phyloP scores from a whole-genome alignment of 2,888 invertebrate genomes.

The Hirtodrosophila alboralis region DNA sequence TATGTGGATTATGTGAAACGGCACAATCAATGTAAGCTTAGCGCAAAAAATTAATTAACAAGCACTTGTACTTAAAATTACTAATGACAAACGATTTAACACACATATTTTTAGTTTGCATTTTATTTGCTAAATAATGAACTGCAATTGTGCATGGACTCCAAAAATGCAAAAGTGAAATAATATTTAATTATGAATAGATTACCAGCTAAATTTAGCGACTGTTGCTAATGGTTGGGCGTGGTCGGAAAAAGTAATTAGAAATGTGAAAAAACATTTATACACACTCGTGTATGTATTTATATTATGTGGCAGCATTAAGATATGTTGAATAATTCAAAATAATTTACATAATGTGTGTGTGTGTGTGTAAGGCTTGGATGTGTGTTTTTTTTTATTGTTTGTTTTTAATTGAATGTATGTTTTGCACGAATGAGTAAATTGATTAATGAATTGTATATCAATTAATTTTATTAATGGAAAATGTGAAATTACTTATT shows the following conservation, averaged over 20 bases:
- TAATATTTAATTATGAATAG: slow-evolving; percentile 68
- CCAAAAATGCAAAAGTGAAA: slow-evolving; percentile 28
- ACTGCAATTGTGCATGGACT: slow-evolving; percentile 14
- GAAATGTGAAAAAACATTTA: slow-evolving; percentile 15
- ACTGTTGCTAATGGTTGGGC: slow-evolving; percentile 19
- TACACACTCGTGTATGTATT: neutral
- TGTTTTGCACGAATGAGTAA: slow-evolving; percentile 4
- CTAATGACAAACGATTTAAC: slow-evolving; percentile 11
- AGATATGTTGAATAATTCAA: slow-evolving; percentile 47
- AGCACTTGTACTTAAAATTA: neutral
- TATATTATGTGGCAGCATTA: neutral
- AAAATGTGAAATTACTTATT: neutral
- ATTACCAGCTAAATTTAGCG: slow-evolving; percentile 26
- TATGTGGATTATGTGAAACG: too few species aligned
- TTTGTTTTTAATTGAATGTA: too few species aligned
- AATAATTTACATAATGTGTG: slow-evolving; percentile 6
- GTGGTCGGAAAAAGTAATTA: slow-evolving; percentile 40
- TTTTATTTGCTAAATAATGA: slow-evolving; percentile 48
- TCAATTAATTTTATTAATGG: neutral
- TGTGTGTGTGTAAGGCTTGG: too few species aligned
- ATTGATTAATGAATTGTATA: slow-evolving; percentile 34
- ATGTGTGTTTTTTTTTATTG: too few species aligned
- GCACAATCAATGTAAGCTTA: slow-evolving; percentile 19
- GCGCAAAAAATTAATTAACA: slow-evolving; percentile 32
- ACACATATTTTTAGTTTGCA: slow-evolving; percentile 21